Evolutionary conservation across 2,888 invertebrate species (phyloP), one percentile per base, ranked within the genome.

Genomic region (Oxytorus armatus): DNA sequence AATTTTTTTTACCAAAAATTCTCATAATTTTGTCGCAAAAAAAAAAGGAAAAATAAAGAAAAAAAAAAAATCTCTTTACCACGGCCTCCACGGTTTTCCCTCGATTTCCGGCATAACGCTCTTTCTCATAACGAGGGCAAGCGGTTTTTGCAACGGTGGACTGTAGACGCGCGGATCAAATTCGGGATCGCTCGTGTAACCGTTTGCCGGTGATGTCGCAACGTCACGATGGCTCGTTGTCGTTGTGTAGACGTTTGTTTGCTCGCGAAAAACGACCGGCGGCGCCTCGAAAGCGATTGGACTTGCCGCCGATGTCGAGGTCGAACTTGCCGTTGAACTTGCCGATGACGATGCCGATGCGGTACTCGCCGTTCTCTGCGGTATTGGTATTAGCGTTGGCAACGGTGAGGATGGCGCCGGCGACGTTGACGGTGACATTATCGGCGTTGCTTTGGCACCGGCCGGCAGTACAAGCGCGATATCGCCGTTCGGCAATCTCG

Each of bases 1-100:
- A n/a, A n/a, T n/a, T n/a, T n/a, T n/a, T n/a, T n/a, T n/a, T n/a
- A n/a, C n/a, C n/a, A n/a, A n/a, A n/a, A n/a, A n/a, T n/a, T n/a
- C n/a, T n/a, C n/a, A n/a, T n/a, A n/a, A n/a, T n/a, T n/a, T n/a
- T n/a, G n/a, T n/a, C n/a, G n/a, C n/a, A n/a, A n/a, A n/a, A 18
- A 14, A 51, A 44, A 10, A 14, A n/a, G 36, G 18, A 29, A 33
- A 18, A 14, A 25, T n/a, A n/a, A n/a, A n/a, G n/a, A n/a, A n/a
- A n/a, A n/a, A 18, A 14, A 51, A 44, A 10, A 14, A n/a, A 29
- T 39, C n/a, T 77, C 29, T 61, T 88, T 90, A 96, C 97, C 96
- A 97, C 1, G 96, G 96, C 88, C 96, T 93, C 96, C 97, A 97
- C 25, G 96, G 96, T 88, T 95, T 95, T 53, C 96, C 96, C 88